A percentile compares a stretch with the other conserved stretches of the same genome.
These are phyloP conservation scores for Oryzias woworae DNA, from an alignment of 2,113 vertebrate species.

Conservation along the genomic window DNA sequence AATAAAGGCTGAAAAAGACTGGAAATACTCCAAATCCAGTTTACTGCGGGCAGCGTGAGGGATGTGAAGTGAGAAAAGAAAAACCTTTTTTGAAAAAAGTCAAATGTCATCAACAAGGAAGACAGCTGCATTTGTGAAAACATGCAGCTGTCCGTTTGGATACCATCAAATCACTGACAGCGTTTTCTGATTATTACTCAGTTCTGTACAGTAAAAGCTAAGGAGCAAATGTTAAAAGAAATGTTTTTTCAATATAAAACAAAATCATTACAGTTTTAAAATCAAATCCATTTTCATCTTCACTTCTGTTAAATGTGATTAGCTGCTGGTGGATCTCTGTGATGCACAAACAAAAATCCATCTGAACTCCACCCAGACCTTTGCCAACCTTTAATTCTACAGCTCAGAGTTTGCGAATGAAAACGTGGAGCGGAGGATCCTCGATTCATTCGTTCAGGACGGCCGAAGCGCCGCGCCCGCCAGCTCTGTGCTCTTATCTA, in stretches of 20 bases:
- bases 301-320: conserved; percentile 5
- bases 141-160: conserved; percentile 70
- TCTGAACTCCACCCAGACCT: neutral
- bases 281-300: neutral
- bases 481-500: conserved; percentile 10
- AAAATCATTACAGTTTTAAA: neutral
- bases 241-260: neutral
- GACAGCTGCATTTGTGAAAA: conserved; percentile 47
- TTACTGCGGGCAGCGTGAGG: neutral
- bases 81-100: conserved; percentile 8
- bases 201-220: conserved; percentile 16
- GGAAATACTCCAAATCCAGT: conserved; percentile 3
- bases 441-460: conserved; percentile 27
- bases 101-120: neutral
- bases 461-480: neutral
- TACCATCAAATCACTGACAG: conserved; percentile 34
- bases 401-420: neutral
- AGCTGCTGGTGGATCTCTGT: neutral
- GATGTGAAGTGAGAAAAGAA: conserved; percentile 9
- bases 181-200: no score
- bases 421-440: conserved; percentile 1
- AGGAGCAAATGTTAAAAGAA: neutral
- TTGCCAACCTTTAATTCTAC: conserved; percentile 11
- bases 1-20: conserved; percentile 16
- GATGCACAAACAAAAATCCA: neutral